Percentiles rank a stretch among this genome's conserved stretches.
Conservation (phyloP, 2,888 invertebrate genomes). For the Hylaea fasciaria region DNA sequence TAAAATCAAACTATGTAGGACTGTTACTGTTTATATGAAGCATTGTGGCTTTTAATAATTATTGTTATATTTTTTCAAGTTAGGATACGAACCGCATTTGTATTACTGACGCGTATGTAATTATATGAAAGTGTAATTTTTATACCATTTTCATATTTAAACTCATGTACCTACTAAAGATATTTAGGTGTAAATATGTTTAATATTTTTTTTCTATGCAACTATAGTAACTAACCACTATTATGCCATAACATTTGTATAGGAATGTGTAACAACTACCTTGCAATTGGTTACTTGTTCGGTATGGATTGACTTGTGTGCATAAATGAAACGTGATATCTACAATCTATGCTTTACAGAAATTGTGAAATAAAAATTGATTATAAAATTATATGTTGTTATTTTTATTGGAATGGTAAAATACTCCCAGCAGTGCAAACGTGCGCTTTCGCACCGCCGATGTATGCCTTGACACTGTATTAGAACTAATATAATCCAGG, state of each 20-base stretch:
- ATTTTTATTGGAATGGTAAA: slow-evolving; percentile 3
- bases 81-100: slow-evolving; percentile 79
- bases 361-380: slow-evolving; percentile 83
- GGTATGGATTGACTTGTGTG: slow-evolving; percentile 82
- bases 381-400: slow-evolving; percentile 57
- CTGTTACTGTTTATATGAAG: slow-evolving; percentile 72
- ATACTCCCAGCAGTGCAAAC: too few species aligned
- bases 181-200: slow-evolving; percentile 81
- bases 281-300: slow-evolving; percentile 65
- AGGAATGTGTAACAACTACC: slow-evolving; percentile 71
- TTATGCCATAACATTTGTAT: slow-evolving; percentile 79
- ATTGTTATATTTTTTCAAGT: slow-evolving; percentile 82
- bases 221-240: slow-evolving; percentile 76
- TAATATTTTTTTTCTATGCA: slow-evolving; percentile 81
- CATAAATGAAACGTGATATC: slow-evolving; percentile 84
- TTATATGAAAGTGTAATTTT: slow-evolving; percentile 82
- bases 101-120: slow-evolving; percentile 78
- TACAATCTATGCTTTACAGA: slow-evolving; percentile 84
- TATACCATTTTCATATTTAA: slow-evolving; percentile 84
- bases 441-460: too few species aligned
- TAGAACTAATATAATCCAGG: too few species aligned
- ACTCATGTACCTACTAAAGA: slow-evolving; percentile 81
- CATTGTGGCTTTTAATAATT: slow-evolving; percentile 75
- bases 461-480: too few species aligned
- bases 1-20: slow-evolving; percentile 63